These are phyloP conservation scores for Orchestia grillus DNA, from an alignment of 1,140 invertebrate genomes.

Conservation along the genomic window DNA sequence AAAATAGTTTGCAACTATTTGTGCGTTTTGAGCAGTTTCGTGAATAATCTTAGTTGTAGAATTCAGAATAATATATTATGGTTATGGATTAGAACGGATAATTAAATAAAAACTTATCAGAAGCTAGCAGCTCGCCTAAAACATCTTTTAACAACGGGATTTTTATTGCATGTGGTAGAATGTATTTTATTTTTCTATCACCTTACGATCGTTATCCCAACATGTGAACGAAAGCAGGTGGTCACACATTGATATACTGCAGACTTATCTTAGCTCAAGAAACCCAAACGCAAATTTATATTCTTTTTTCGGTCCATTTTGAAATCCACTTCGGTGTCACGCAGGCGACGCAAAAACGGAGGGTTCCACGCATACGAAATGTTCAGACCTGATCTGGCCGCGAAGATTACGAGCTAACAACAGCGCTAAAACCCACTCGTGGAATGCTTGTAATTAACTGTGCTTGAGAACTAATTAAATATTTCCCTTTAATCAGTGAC, in stretches of 20 bases:
- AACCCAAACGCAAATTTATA: not conserved
- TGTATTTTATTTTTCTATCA: not conserved
- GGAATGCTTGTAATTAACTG: constrained; percentile 47
- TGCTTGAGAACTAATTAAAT: constrained; percentile 49
- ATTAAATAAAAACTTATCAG: no score
- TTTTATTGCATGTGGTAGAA: no score
- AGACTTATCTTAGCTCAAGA: not conserved
- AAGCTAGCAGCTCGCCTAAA: no score
- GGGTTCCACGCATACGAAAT: not conserved
- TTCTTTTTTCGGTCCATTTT: not conserved
- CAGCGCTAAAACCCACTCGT: not conserved
- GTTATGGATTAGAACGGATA: no score
- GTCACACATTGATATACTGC: not conserved
- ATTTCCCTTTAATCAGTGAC: constrained; percentile 54
- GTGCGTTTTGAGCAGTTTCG: no score
- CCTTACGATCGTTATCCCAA: not conserved
- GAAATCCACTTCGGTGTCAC: not conserved
- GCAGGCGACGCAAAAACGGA: not conserved
- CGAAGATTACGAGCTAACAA: not conserved
- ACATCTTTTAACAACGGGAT: no score
- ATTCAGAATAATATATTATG: no score
- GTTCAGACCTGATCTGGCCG: not conserved
- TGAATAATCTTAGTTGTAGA: no score
- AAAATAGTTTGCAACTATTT: no score
- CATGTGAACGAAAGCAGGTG: not conserved